Conservation (phyloP, 2,797 vertebrate genomes). For the Sarcophilus harrisii region DNA sequence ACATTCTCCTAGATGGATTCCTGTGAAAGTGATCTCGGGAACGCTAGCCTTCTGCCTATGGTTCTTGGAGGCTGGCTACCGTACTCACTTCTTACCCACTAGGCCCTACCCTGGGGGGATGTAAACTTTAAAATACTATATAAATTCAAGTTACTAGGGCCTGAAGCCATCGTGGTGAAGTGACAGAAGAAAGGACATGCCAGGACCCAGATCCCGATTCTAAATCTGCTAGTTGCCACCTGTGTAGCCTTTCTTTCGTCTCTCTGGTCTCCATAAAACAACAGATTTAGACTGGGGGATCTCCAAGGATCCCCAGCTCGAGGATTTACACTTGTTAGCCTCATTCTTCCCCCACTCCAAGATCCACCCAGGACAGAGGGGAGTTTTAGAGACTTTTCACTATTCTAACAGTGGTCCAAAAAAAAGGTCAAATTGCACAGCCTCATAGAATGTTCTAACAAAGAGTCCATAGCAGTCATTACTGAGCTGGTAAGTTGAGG, state of each 20-base stretch:
- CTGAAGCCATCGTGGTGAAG: not conserved
- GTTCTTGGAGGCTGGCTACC: not conserved
- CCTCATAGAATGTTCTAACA: not conserved
- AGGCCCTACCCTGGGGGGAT: not conserved
- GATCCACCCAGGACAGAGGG: not conserved
- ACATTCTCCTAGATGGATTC: not conserved
- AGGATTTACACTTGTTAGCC: not conserved
- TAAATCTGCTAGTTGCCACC: not conserved
- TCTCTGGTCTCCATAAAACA: not conserved
- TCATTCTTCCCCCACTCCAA: not conserved
- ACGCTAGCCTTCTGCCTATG: not conserved
- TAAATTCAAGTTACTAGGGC: not conserved
- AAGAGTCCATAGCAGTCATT: not conserved
- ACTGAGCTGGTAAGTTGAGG: not conserved
- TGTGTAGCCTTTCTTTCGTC: not conserved
- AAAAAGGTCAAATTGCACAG: not conserved
- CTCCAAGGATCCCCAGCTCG: not conserved
- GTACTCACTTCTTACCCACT: not conserved
- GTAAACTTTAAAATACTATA: not conserved
- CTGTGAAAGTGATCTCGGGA: not conserved
- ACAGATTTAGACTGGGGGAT: not conserved
- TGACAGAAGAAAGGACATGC: not conserved
- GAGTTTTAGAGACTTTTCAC: not conserved
- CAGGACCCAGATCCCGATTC: not conserved
- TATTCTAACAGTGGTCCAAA: not conserved